These are phyloP conservation scores for Empis livida DNA, from an alignment of 2,888 invertebrate genomes.

Conservation along the genomic window DNA sequence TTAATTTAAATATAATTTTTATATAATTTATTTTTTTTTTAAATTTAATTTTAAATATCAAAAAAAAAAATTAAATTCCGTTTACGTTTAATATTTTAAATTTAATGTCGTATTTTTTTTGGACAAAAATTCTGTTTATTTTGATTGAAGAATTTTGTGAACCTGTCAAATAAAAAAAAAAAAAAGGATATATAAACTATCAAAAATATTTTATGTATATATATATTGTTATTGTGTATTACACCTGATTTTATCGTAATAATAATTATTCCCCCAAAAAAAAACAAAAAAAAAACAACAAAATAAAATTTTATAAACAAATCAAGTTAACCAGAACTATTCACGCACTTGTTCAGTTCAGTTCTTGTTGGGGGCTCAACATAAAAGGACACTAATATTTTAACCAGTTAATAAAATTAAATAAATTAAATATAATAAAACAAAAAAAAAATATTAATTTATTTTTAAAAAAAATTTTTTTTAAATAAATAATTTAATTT, in stretches of 20 bases:
- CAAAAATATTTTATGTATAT: neutral
- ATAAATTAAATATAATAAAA: neutral
- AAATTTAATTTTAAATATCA: no score
- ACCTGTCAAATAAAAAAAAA: no score
- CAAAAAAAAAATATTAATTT: neutral
- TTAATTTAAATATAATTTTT: no score
- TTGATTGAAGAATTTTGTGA: no score
- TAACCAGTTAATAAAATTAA: neutral
- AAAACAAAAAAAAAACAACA: no score
- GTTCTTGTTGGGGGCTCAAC: neutral
- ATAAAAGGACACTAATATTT: neutral
- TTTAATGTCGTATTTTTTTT: no score
- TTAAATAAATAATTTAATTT: no score
- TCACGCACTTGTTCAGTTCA: neutral
- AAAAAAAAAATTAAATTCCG: no score
- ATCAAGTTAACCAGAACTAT: neutral
- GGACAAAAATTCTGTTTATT: no score
- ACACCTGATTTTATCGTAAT: no score
- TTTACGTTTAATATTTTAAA: no score
- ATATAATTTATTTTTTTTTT: no score
- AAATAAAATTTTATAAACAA: neutral
- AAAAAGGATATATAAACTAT: neutral
- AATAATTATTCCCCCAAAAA: neutral
- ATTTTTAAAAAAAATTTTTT: neutral
- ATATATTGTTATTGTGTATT: neutral